Evolutionary conservation across 2,113 vertebrate species (phyloP).

Genomic region (Takifugu bimaculatus): DNA sequence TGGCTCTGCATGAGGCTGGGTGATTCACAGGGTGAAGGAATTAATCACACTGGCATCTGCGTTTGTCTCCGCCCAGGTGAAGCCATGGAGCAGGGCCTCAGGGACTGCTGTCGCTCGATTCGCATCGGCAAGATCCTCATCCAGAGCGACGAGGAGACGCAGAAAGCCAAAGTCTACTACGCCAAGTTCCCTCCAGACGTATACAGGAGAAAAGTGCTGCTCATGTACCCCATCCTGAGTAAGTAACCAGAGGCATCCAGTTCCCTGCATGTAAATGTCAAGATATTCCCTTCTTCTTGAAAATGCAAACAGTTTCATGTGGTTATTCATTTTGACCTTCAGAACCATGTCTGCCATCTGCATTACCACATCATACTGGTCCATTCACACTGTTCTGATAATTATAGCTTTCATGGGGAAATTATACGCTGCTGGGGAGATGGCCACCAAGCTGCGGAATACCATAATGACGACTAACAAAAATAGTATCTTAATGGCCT

Average conservation of each 20-base stretch:
- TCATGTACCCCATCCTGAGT: slow-evolving; percentile 99
- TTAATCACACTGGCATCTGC: neutral
- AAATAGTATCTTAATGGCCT: slow-evolving; percentile 70
- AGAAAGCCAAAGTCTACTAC: slow-evolving; percentile 96
- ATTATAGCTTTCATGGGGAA: slow-evolving; percentile 73
- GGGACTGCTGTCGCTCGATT: slow-evolving; percentile 96
- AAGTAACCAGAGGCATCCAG: slow-evolving; percentile 60
- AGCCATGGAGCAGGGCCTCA: slow-evolving; percentile 94
- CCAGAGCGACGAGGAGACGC: slow-evolving; percentile 97
- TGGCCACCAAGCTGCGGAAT: slow-evolving; percentile 73
- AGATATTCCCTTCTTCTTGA: slow-evolving; percentile 32
- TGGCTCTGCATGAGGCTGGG: too few species aligned
- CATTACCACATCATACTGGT: slow-evolving; percentile 62
- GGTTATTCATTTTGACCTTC: slow-evolving; percentile 68
- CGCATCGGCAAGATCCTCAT: slow-evolving; percentile 97
- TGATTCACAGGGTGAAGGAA: neutral
- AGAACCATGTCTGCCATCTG: slow-evolving; percentile 34
- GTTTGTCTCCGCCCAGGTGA: slow-evolving; percentile 75
- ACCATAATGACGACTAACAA: slow-evolving; percentile 65
- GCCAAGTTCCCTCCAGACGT: slow-evolving; percentile 98
- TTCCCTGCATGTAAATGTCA: slow-evolving; percentile 31
- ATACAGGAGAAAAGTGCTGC: slow-evolving; percentile 92
- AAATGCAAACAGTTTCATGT: slow-evolving; percentile 31
- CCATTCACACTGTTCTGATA: slow-evolving; percentile 70
- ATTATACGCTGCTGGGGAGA: slow-evolving; percentile 70